These are phyloP conservation scores for Sphaeridia pumilis DNA, from an alignment of 2,888 invertebrate species.

Conservation along the genomic window DNA sequence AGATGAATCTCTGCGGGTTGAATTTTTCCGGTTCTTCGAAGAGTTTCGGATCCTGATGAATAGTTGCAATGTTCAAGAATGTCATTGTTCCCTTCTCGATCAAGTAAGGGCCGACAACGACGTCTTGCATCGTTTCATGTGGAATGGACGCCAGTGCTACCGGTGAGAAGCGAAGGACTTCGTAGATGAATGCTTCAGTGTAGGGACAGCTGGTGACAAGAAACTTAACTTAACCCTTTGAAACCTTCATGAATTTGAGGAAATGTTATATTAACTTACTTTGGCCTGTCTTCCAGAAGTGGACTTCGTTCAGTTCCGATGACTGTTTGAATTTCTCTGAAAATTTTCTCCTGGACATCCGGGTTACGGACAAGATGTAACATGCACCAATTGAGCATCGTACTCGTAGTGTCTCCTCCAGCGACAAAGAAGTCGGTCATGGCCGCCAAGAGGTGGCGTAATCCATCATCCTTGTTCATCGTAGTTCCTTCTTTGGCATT, in stretches of 20 bases:
- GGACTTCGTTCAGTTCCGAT: background rate
- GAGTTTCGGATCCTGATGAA: background rate
- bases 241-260: background rate
- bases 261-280: background rate
- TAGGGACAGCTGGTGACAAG: background rate
- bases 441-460: background rate
- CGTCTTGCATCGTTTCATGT: background rate
- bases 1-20: background rate
- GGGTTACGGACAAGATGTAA: background rate
- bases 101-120: background rate
- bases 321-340: constrained; percentile 1
- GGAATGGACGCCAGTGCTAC: background rate
- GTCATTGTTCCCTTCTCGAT: constrained; percentile 1
- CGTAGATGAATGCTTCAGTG: constrained; percentile 3
- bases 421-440: constrained; percentile 1
- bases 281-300: background rate
- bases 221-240: background rate
- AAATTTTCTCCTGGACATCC: background rate
- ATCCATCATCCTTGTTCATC: background rate
- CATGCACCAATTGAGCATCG: background rate
- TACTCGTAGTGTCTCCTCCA: background rate
- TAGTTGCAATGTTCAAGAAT: background rate
- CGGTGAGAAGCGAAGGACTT: background rate
- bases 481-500: background rate
- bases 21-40: constrained; percentile 7